A percentile compares a stretch with the other conserved stretches of the same genome.
phyloP scores from a whole-genome alignment of 2,888 invertebrate species.

The Agrilus biguttatus region DNA sequence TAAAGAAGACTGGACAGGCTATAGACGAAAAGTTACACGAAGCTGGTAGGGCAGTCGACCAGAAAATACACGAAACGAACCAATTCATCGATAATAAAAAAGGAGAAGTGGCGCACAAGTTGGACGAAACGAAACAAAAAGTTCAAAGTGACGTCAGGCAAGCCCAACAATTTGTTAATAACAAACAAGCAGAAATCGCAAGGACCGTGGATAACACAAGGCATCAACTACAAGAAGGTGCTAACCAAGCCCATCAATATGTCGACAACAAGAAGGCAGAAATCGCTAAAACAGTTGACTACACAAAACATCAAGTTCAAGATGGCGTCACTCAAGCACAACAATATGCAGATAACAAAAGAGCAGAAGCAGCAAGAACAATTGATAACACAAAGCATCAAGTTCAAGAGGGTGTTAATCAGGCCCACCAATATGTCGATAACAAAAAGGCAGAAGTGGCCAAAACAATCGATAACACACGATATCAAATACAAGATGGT shows the following conservation, averaged over 20 bases:
- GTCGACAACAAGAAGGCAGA: constrained; percentile 5
- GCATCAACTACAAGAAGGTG: constrained; percentile 2
- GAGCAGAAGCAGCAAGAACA: background rate
- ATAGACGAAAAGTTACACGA: constrained; percentile 22
- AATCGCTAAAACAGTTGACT: background rate
- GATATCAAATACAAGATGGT: constrained; percentile 6
- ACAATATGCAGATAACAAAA: constrained; percentile 1
- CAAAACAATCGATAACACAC: constrained; percentile 5
- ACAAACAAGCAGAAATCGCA: constrained; percentile 3
- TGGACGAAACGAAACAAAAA: constrained; percentile 6
- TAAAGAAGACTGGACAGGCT: constrained; percentile 24
- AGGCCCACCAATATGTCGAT: constrained; percentile 24
- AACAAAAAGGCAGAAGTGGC: constrained; percentile 14
- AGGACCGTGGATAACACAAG: too few relatives aligned
- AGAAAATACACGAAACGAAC: constrained; percentile 10
- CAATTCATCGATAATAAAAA: constrained; percentile 10
- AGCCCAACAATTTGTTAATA: constrained; percentile 8
- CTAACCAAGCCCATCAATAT: constrained; percentile 8
- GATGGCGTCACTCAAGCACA: constrained; percentile 1
- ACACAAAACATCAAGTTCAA: background rate
- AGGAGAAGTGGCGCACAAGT: constrained; percentile 8
- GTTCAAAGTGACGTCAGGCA: background rate
- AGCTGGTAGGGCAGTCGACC: constrained; percentile 11
- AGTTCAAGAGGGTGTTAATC: constrained; percentile 20
- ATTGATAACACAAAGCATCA: constrained; percentile 27